A percentile compares a stretch with the other conserved stretches of the same genome.
phyloP scores from a whole-genome alignment of 2,797 vertebrate genomes.

The Bradypodion pumilum region DNA sequence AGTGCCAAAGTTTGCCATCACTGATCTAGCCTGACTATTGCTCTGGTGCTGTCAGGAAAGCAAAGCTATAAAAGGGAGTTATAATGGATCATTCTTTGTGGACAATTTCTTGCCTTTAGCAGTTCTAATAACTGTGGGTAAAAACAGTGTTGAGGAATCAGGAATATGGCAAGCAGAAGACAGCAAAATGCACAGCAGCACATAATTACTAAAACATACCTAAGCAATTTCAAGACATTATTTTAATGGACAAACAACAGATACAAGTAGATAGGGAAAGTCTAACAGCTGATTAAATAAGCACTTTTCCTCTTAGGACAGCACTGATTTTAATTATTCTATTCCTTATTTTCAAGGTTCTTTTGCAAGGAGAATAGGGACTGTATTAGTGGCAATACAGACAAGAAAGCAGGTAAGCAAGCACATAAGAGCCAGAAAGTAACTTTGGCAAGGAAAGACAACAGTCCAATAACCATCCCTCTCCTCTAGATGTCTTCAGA shows the following conservation, averaged over 20 bases:
- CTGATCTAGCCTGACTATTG: conserved; percentile 2
- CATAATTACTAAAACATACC: background rate
- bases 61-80: background rate
- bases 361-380: background rate
- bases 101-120: background rate
- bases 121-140: background rate
- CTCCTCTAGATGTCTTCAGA: background rate
- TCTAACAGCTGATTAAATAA: background rate
- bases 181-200: background rate
- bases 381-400: background rate
- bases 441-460: background rate
- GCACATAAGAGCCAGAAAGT: background rate
- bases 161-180: background rate
- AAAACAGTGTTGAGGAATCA: background rate
- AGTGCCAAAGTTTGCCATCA: too few relatives aligned
- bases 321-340: background rate
- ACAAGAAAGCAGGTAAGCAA: background rate
- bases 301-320: background rate
- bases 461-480: background rate
- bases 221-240: background rate
- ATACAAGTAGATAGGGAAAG: background rate
- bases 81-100: background rate
- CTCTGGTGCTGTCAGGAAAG: background rate
- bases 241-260: background rate
- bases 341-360: background rate